phyloP scores from a whole-genome alignment of 2,888 invertebrate species.

The Lypha dubia region DNA sequence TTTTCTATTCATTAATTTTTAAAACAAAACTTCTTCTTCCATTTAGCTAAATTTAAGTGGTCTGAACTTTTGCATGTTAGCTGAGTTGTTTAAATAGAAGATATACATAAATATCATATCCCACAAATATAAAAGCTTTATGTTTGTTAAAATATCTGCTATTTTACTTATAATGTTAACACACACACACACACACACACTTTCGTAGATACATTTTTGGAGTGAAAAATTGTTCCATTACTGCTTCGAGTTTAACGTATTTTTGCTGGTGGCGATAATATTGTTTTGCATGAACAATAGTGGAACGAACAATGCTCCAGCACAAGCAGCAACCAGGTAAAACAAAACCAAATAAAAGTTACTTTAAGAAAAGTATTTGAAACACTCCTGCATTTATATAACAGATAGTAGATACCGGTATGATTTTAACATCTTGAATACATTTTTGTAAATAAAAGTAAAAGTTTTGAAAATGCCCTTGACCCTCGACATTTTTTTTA shows the following conservation, averaged over 20 bases:
- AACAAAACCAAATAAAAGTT: constrained; percentile 17
- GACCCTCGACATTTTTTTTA: not conserved
- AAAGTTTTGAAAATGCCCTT: not conserved
- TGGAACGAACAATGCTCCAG: constrained; percentile 4
- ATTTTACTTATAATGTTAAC: constrained; percentile 18
- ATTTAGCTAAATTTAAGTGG: constrained; percentile 42
- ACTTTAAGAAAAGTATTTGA: constrained; percentile 47
- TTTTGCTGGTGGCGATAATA: constrained; percentile 25
- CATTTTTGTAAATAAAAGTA: too few species aligned
- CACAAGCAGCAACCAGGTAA: not conserved
- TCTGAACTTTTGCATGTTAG: constrained; percentile 7
- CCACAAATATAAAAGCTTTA: constrained; percentile 35
- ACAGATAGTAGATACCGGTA: not conserved
- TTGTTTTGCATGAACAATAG: constrained; percentile 48
- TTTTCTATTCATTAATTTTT: constrained; percentile 27
- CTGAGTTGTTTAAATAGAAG: constrained; percentile 7
- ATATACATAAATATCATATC: constrained; percentile 39
- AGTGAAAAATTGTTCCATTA: not conserved
- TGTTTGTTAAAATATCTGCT: constrained; percentile 11
- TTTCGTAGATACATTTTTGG: not conserved
- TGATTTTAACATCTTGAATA: not conserved
- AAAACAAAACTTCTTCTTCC: constrained; percentile 36
- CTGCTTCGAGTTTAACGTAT: not conserved
- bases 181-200: not conserved
- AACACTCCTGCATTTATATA: constrained; percentile 9